These are phyloP conservation scores for Torymus texanus DNA, from an alignment of 2,888 invertebrate species.

Conservation along the genomic window DNA sequence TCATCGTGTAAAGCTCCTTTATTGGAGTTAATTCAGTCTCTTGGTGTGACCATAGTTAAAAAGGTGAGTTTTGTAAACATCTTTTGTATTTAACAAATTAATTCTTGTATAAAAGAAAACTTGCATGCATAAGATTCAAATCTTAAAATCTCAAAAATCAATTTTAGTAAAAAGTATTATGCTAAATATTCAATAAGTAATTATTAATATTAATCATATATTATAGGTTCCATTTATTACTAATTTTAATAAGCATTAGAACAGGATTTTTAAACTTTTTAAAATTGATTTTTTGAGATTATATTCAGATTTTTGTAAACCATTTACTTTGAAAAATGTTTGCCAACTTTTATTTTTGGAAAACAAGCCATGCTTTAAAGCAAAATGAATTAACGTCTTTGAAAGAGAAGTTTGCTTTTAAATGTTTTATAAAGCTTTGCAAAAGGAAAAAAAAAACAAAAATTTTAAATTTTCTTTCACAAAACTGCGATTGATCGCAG, in stretches of 20 bases:
- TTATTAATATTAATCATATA: slow-evolving; percentile 12
- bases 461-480: slow-evolving; percentile 45
- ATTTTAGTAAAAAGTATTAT: slow-evolving; percentile 21
- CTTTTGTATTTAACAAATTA: slow-evolving; percentile 25
- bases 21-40: slow-evolving; percentile 86
- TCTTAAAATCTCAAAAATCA: slow-evolving; percentile 49
- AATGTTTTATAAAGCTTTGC: slow-evolving; percentile 20
- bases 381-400: slow-evolving; percentile 16
- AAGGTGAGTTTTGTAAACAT: slow-evolving; percentile 80
- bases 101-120: slow-evolving; percentile 22
- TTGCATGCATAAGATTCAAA: slow-evolving; percentile 38
- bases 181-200: neutral
- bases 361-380: slow-evolving; percentile 19
- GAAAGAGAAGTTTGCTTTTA: slow-evolving; percentile 24
- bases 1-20: slow-evolving; percentile 97
- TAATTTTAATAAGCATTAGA: slow-evolving; percentile 15
- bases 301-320: slow-evolving; percentile 11
- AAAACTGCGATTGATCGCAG: slow-evolving; percentile 60
- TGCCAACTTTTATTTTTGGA: slow-evolving; percentile 18
- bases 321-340: slow-evolving; percentile 31
- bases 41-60: slow-evolving; percentile 88
- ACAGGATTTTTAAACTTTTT: neutral
- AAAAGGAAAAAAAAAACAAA: slow-evolving; percentile 29
- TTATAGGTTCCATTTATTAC: slow-evolving; percentile 7
- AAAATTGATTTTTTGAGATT: slow-evolving; percentile 44